Evolutionary conservation across 92 coral and sea anemone species (phyloP).

Genomic region (Isaurus tuberculatus): DNA sequence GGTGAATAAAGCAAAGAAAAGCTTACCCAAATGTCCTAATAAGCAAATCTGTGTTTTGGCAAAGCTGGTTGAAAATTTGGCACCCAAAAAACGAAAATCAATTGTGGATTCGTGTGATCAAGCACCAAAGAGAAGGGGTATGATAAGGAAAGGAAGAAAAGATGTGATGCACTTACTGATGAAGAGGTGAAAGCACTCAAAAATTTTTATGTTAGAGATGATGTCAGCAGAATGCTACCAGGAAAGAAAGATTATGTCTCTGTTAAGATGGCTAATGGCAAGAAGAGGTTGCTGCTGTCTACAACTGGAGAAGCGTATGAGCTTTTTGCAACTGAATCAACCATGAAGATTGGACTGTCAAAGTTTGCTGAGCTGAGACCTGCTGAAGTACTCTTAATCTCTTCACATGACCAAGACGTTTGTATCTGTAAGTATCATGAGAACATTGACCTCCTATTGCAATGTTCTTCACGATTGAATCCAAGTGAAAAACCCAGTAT

Average conservation of each 20-base stretch:
- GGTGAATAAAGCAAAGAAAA: conserved; percentile 52
- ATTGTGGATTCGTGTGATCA: conserved; percentile 58
- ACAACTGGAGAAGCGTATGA: conserved; percentile 51
- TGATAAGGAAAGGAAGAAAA: conserved; percentile 56
- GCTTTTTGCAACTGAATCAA: conserved; percentile 49
- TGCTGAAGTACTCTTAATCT: conserved; percentile 50
- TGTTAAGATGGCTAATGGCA: conserved; percentile 55
- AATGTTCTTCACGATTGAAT: conserved; percentile 51
- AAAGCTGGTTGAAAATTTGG: conserved; percentile 53
- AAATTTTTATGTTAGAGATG: conserved; percentile 59
- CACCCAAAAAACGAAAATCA: conserved; percentile 60
- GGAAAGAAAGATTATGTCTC: conserved; percentile 62
- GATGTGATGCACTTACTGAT: conserved; percentile 63
- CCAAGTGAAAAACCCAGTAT: conserved; percentile 22
- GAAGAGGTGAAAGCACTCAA: conserved; percentile 46
- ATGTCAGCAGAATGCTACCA: conserved; percentile 67
- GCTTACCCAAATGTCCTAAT: conserved; percentile 60
- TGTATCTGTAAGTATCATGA: conserved; percentile 65
- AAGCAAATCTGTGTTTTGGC: conserved; percentile 53
- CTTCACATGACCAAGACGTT: conserved; percentile 57
- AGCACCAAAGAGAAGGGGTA: conserved; percentile 52
- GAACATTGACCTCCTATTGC: conserved; percentile 64
- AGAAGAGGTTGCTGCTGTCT: conserved; percentile 44
- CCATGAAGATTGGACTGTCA: conserved; percentile 46
- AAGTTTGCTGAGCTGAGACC: conserved; percentile 70